Percentiles rank a stretch among this genome's conserved stretches.
phyloP scores from a whole-genome alignment of 2,888 invertebrate genomes.

The Callinectes sapidus region DNA sequence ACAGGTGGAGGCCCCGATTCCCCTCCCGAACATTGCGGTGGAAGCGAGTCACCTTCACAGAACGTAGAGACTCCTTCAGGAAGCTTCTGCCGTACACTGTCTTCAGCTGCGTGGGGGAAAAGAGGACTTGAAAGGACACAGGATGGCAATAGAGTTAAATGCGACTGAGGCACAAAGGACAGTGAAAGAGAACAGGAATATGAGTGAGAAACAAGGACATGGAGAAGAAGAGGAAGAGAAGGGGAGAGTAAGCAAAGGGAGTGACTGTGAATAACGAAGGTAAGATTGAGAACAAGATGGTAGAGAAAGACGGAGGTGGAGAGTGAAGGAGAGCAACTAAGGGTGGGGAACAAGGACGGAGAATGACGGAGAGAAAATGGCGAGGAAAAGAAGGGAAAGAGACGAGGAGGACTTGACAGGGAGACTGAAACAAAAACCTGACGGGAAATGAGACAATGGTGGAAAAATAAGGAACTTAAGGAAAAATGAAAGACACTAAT shows the following conservation, averaged over 20 bases:
- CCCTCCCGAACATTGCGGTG: conserved; percentile 74
- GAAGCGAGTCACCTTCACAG: conserved; percentile 82
- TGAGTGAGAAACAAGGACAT: neutral
- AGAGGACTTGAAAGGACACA: too few relatives aligned
- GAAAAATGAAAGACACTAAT: neutral
- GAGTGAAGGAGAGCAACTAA: neutral
- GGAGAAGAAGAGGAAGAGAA: neutral
- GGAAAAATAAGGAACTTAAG: neutral
- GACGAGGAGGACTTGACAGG: neutral
- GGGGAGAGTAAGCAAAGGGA: neutral
- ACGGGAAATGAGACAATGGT: neutral
- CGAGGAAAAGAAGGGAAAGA: neutral
- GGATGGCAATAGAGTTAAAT: neutral
- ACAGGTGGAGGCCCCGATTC: conserved; percentile 84
- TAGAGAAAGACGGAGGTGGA: neutral
- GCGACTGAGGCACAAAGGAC: neutral
- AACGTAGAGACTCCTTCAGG: conserved; percentile 80
- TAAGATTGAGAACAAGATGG: neutral
- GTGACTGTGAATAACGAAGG: neutral
- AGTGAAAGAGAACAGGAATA: neutral
- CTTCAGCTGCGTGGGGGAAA: conserved; percentile 77
- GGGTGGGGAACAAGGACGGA: neutral
- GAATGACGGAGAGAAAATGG: neutral
- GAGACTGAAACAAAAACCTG: neutral
- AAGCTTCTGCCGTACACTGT: conserved; percentile 82